Evolutionary conservation across 2,113 vertebrate genomes (phyloP), one percentile per base, ranked within the genome.

Genomic region (Phasianus colchicus): DNA sequence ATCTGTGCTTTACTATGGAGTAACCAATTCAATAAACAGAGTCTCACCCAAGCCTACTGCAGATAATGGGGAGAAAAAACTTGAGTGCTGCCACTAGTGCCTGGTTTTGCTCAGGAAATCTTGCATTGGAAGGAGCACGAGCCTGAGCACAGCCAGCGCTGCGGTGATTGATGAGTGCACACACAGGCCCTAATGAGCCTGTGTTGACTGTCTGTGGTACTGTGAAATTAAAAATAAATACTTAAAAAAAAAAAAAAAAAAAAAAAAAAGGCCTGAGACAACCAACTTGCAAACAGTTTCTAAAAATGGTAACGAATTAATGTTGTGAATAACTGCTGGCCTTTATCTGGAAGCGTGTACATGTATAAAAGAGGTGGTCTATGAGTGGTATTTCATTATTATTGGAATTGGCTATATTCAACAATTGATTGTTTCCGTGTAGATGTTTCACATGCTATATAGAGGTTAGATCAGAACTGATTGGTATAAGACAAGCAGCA

Each of bases 111-210:
- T 95, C 69, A 83, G 82, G 55, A 96, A 89, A 43, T 67, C 57
- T 86, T 80, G 72, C 4, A 5, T 88, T 85, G 65, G 52, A 74
- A 24, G 12, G 67, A 85, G 43, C 6, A 29, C 2, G 9, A 50
- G 64, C 55, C 67, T 73, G 58, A 70, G 69, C 75, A 27, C 0
- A 8, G 55, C 87, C 78, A 92, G 54, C 0, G 0, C 50, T 79
- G 63, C 2, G 0, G 6, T 95, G 95, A 96, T 95, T 95, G 93
- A 95, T 80, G 82, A 80, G 72, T 92, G 85, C 87, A 96, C 95
- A 95, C 80, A 95, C 72, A 85, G 65, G 21, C 83, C 55, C 60
- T 96, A 96, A 95, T 91, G 94, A 95, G 84, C 84, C 83, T 75
- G 80, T 92, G 87, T 92, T 92, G 89, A 88, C 67, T 78, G 29